Conservation (phyloP, 2,888 invertebrate genomes). For the Tetranychus truncatus region DNA sequence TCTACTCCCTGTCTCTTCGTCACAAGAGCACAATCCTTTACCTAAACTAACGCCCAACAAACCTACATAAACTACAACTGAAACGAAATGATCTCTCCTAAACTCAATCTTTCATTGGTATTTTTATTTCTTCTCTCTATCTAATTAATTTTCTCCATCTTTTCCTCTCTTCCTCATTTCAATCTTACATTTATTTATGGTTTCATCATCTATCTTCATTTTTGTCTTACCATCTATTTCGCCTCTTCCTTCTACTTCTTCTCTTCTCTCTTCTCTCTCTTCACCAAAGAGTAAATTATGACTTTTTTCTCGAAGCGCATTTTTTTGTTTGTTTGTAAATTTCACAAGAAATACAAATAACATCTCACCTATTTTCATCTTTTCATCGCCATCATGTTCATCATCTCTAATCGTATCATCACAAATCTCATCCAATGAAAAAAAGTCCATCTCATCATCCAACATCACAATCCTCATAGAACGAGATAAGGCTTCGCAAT, state of each 20-base stretch:
- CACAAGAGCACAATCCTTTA: neutral
- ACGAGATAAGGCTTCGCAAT: neutral
- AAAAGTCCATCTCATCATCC: no score
- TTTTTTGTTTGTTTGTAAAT: neutral
- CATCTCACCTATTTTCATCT: neutral
- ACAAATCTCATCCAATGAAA: neutral
- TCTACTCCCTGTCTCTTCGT: neutral
- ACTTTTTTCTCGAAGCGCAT: constrained; percentile 2
- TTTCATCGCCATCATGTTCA: constrained; percentile 4
- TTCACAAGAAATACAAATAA: neutral
- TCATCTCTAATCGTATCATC: neutral
- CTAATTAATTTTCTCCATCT: neutral
- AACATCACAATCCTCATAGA: neutral
- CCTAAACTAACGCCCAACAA: neutral
- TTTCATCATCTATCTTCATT: neutral
- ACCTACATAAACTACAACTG: constrained; percentile 1
- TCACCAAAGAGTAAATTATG: neutral
- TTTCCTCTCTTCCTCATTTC: neutral
- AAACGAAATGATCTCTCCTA: neutral
- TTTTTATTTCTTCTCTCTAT: neutral
- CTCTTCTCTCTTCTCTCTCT: neutral
- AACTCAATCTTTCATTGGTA: neutral
- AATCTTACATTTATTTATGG: neutral
- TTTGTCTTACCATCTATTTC: neutral
- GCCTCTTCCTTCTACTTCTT: neutral